A percentile compares a stretch with the other conserved stretches of the same genome.
Evolutionary conservation across 2,113 vertebrate species (phyloP).

Genomic region (Chamaea fasciata): DNA sequence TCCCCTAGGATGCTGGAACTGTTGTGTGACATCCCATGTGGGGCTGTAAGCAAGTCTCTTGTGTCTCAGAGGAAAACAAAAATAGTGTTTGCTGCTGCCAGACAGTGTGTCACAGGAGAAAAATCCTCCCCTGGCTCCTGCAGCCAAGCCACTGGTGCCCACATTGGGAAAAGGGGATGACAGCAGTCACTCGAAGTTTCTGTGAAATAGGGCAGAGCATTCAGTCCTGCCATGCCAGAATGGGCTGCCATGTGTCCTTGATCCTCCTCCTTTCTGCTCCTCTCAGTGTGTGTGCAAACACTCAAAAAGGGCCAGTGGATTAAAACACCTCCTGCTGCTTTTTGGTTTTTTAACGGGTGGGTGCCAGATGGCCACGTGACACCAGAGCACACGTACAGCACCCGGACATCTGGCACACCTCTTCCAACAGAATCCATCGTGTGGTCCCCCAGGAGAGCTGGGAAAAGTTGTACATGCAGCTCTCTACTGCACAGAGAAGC

Average conservation of each 20-base stretch:
- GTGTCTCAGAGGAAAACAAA: slow-evolving; percentile 2
- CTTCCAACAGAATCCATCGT: neutral
- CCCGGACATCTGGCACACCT: neutral
- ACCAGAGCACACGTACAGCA: fast-evolving
- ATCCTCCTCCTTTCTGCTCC: neutral
- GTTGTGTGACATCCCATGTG: neutral
- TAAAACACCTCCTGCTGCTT: neutral
- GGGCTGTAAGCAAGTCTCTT: neutral
- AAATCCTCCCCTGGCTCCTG: neutral
- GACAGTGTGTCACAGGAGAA: neutral
- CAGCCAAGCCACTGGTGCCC: neutral
- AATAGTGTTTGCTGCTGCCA: neutral
- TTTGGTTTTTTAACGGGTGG: neutral
- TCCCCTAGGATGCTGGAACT: neutral
- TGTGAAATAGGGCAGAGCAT: neutral
- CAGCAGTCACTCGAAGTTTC: neutral
- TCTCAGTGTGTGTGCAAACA: neutral
- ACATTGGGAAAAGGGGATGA: neutral
- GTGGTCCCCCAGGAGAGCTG: neutral
- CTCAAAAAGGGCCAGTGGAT: neutral
- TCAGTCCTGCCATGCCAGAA: neutral
- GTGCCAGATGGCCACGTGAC: neutral
- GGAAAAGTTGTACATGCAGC: neutral
- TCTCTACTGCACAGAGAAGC: neutral
- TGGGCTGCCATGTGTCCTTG: neutral